Percentiles rank a stretch among this genome's conserved stretches.
Conservation (phyloP, 92 coral and sea anemone genomes). For the Heliopora coerulea region DNA sequence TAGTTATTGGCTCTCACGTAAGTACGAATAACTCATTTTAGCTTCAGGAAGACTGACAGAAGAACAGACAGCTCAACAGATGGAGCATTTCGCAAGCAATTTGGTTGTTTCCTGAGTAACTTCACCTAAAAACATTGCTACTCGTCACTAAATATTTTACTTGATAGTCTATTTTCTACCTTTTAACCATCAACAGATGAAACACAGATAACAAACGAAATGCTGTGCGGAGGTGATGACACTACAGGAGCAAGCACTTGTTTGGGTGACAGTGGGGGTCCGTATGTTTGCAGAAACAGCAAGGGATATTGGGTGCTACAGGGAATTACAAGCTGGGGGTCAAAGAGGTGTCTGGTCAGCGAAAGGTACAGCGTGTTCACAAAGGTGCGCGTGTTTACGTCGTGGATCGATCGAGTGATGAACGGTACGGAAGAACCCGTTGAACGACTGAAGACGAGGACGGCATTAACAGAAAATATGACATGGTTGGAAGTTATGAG, state of each 20-base stretch:
- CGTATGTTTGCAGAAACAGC: conserved; percentile 34
- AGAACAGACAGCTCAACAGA: no score
- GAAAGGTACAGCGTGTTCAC: conserved; percentile 26
- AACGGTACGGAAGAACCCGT: conserved; percentile 14
- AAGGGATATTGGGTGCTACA: conserved; percentile 36
- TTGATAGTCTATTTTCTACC: no score
- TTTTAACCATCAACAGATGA: no score
- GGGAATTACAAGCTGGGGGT: conserved; percentile 41
- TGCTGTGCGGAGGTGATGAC: conserved; percentile 39
- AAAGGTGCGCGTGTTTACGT: conserved; percentile 15
- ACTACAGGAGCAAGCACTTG: conserved; percentile 30
- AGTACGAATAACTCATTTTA: not conserved
- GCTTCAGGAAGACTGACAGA: no score
- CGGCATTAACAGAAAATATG: not conserved
- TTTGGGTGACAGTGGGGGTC: conserved; percentile 34
- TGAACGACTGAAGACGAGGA: not conserved
- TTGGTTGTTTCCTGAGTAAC: no score
- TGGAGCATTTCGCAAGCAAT: no score
- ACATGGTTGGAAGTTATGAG: not conserved
- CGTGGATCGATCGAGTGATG: conserved; percentile 25
- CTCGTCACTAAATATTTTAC: no score
- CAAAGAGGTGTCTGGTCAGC: conserved; percentile 15
- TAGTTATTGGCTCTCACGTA: conserved; percentile 5
- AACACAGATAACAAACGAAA: conserved; percentile 5
- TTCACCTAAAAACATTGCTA: no score